These are phyloP conservation scores for Nyctibius grandis DNA, from an alignment of 2,797 vertebrate genomes.

Conservation along the genomic window DNA sequence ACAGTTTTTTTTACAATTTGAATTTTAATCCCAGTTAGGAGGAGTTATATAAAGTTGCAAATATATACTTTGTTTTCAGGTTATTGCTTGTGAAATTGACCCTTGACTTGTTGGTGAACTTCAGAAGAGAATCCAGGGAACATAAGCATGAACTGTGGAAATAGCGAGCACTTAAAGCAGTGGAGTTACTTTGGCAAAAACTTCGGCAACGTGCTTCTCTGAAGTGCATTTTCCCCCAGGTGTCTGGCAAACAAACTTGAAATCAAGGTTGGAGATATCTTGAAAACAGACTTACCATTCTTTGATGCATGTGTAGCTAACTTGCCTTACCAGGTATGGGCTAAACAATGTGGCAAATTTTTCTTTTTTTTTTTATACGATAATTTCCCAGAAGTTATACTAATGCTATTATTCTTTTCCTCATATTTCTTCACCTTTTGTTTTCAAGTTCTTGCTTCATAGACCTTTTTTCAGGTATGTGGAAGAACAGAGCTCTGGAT, in stretches of 20 bases:
- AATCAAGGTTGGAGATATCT: constrained; percentile 90
- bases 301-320: constrained; percentile 97
- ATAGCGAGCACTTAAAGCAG: fast-evolving
- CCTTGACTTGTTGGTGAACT: constrained; percentile 93
- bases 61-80: constrained; percentile 69
- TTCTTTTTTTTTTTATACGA: background rate
- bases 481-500: background rate
- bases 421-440: constrained; percentile 97
- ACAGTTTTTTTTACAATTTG: background rate
- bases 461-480: constrained; percentile 95
- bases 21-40: background rate
- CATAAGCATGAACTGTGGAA: constrained; percentile 77
- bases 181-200: background rate
- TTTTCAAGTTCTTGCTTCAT: constrained; percentile 96
- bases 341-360: background rate
- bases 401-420: constrained; percentile 26
- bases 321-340: constrained; percentile 91
- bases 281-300: constrained; percentile 94
- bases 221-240: constrained; percentile 63
- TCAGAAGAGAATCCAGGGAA: constrained; percentile 98
- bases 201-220: background rate
- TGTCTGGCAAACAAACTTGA: constrained; percentile 91
- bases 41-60: background rate
- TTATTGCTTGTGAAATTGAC: constrained; percentile 98
- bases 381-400: background rate